These are phyloP conservation scores for Mormyrus iriodes DNA, from an alignment of 2,113 vertebrate species.

Conservation along the genomic window DNA sequence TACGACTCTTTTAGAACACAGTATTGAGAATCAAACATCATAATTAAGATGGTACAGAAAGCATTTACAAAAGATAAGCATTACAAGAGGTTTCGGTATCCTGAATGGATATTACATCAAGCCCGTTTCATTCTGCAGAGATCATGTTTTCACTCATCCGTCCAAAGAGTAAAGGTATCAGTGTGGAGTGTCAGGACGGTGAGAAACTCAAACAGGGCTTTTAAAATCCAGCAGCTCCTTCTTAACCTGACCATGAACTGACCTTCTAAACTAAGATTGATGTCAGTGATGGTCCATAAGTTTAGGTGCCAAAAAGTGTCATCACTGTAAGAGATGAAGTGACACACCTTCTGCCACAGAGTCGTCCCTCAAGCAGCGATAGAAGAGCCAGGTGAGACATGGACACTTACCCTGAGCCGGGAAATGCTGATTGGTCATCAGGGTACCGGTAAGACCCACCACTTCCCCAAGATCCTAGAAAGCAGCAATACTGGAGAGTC, in stretches of 20 bases:
- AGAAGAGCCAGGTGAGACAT: not conserved
- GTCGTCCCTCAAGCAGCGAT: not conserved
- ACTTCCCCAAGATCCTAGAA: not conserved
- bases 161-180: not conserved
- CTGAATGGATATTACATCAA: not conserved
- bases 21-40: not conserved
- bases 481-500: not conserved
- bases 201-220: not conserved
- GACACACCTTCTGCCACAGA: not conserved
- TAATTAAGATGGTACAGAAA: not conserved
- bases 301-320: not conserved
- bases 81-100: not conserved
- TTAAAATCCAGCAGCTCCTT: not conserved
- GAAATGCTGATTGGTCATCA: not conserved
- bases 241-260: not conserved
- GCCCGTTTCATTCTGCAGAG: not conserved
- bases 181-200: not conserved
- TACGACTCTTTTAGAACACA: not conserved
- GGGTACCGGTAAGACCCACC: not conserved
- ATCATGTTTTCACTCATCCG: not conserved
- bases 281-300: not conserved
- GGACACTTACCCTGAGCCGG: not conserved
- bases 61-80: not conserved
- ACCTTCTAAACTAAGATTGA: not conserved
- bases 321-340: not conserved